phyloP scores from a whole-genome alignment of 1,140 invertebrate genomes.

The Phthorimaea operculella region DNA sequence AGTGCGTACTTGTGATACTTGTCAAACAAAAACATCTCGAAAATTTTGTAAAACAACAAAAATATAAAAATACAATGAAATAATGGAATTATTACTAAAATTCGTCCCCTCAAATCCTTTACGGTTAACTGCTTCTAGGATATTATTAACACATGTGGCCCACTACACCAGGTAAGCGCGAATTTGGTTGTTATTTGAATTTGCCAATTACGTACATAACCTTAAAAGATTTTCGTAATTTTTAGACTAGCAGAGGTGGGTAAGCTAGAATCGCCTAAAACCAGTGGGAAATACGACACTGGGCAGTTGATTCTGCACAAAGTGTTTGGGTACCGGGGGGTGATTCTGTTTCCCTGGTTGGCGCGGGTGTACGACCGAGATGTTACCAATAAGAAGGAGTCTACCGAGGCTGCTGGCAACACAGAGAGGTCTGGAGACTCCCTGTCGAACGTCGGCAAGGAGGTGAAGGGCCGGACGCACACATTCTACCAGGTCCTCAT shows the following conservation, averaged over 20 bases:
- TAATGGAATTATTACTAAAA: slow-evolving; percentile 63
- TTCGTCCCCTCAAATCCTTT: slow-evolving; percentile 49
- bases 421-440: slow-evolving; percentile 47
- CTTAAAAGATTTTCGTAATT: slow-evolving; percentile 24
- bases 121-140: slow-evolving; percentile 47
- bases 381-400: slow-evolving; percentile 69
- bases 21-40: slow-evolving; percentile 44
- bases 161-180: slow-evolving; percentile 50
- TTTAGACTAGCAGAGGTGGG: slow-evolving; percentile 71
- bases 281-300: slow-evolving; percentile 92
- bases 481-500: slow-evolving; percentile 98
- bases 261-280: slow-evolving; percentile 80
- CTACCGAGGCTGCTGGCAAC: slow-evolving; percentile 31
- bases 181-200: slow-evolving; percentile 13
- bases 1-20: slow-evolving; percentile 12
- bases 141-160: slow-evolving; percentile 53
- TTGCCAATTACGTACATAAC: slow-evolving; percentile 42
- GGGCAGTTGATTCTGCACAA: slow-evolving; percentile 95
- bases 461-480: slow-evolving; percentile 90
- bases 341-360: slow-evolving; percentile 95
- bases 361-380: slow-evolving; percentile 95
- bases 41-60: slow-evolving; percentile 24
- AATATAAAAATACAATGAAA: slow-evolving; percentile 57
- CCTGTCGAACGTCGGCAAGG: slow-evolving; percentile 76
- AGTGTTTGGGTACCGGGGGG: slow-evolving; percentile 95